Conservation (phyloP, 2,797 vertebrate genomes). For the Pteropus rufus region DNA sequence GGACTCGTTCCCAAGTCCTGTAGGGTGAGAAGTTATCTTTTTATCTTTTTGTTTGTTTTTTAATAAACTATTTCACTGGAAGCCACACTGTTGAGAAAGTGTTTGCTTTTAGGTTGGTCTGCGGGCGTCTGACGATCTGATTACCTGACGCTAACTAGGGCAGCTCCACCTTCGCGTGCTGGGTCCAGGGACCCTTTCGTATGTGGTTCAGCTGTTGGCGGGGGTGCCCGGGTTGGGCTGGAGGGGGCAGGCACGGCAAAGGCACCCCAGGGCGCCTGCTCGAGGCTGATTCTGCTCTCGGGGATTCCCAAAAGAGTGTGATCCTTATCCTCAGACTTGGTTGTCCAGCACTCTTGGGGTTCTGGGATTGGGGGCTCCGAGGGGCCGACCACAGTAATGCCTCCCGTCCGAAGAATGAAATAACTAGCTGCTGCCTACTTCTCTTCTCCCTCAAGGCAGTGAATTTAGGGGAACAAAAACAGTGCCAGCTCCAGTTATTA, state of each 20-base stretch:
- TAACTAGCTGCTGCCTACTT: background rate
- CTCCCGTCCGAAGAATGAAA: accelerated
- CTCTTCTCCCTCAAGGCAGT: background rate
- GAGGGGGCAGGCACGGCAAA: no score
- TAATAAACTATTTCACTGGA: background rate
- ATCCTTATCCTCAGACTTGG: background rate
- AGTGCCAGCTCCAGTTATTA: background rate
- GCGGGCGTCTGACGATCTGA: background rate
- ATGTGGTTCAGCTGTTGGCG: accelerated
- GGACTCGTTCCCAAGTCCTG: background rate
- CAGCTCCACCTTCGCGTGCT: accelerated
- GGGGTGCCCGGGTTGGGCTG: background rate
- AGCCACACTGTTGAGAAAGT: conserved; percentile 22
- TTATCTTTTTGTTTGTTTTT: background rate
- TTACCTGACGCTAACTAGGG: background rate
- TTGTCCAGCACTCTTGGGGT: accelerated
- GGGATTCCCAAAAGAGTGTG: background rate
- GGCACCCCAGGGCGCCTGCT: background rate
- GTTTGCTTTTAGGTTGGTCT: conserved; percentile 21
- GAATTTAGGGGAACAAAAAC: background rate
- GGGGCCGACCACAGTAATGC: accelerated
- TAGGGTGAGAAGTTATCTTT: background rate
- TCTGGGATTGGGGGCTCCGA: background rate
- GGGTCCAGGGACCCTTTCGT: background rate
- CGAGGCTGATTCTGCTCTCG: background rate